Conservation (phyloP, 2,113 vertebrate species). For the Gasterosteus aculeatus region DNA sequence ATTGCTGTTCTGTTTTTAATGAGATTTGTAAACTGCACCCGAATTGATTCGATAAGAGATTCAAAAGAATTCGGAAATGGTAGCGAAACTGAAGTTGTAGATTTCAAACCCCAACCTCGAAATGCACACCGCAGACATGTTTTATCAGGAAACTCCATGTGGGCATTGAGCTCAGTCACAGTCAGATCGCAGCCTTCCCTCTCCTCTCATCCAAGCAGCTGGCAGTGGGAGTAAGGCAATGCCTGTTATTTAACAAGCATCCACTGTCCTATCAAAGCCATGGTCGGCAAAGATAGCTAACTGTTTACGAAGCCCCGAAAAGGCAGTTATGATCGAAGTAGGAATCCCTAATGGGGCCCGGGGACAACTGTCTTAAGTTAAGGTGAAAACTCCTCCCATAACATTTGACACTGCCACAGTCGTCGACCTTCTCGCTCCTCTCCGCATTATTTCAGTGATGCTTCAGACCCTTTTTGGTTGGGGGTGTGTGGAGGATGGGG, state of each 20-base stretch:
- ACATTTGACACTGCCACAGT: slow-evolving; percentile 37
- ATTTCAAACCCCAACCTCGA: background rate
- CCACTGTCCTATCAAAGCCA: slow-evolving; percentile 66
- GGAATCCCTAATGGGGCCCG: slow-evolving; percentile 50
- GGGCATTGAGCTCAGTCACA: slow-evolving; percentile 16
- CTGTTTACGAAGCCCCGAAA: slow-evolving; percentile 64
- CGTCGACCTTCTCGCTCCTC: slow-evolving; percentile 33
- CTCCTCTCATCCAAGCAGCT: slow-evolving; percentile 51
- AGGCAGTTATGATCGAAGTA: slow-evolving; percentile 45
- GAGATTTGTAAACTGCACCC: no score
- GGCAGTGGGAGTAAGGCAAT: slow-evolving; percentile 52
- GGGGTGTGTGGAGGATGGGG: background rate
- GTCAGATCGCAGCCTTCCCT: slow-evolving; percentile 31
- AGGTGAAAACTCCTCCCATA: slow-evolving; percentile 37
- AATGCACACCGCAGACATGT: background rate
- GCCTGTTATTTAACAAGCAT: slow-evolving; percentile 65
- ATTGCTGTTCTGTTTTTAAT: background rate
- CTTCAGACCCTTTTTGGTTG: slow-evolving; percentile 22
- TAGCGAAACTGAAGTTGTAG: background rate
- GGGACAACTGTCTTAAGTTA: slow-evolving; percentile 43
- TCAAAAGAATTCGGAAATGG: background rate
- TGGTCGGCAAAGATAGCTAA: slow-evolving; percentile 52
- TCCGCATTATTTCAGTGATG: slow-evolving; percentile 38
- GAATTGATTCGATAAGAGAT: background rate
- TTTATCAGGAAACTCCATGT: slow-evolving; percentile 1